Conservation (phyloP, 2,113 vertebrate genomes). For the Plecturocebus donacophilus region DNA sequence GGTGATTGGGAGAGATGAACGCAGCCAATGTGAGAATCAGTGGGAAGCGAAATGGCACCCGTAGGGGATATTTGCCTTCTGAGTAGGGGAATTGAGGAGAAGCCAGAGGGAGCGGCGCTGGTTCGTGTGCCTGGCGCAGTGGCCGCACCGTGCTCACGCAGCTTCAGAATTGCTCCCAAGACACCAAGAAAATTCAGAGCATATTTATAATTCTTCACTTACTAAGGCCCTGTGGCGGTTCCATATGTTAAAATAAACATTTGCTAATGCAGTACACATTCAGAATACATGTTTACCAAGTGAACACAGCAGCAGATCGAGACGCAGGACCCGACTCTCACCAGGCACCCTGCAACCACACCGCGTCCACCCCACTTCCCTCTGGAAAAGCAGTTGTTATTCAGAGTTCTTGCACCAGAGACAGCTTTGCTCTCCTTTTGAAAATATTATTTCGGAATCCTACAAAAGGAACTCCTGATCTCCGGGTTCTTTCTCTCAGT, state of each 20-base stretch:
- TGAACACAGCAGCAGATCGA: fast-evolving
- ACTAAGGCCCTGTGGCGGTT: background rate
- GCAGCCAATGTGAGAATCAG: no score
- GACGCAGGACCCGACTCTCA: fast-evolving
- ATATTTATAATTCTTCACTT: background rate
- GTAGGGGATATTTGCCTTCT: background rate
- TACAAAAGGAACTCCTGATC: no score
- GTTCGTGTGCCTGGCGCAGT: background rate
- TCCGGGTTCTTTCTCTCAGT: no score
- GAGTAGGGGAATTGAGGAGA: background rate
- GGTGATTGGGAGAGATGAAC: background rate
- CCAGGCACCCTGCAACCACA: background rate
- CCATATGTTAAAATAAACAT: no score
- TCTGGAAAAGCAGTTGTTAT: background rate
- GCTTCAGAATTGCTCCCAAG: background rate
- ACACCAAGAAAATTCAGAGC: background rate
- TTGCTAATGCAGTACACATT: background rate
- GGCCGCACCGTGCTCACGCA: background rate
- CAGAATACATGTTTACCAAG: background rate
- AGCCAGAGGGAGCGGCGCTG: background rate
- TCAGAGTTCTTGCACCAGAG: background rate
- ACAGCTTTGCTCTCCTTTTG: background rate
- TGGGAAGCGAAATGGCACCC: fast-evolving
- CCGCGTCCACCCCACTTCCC: fast-evolving
- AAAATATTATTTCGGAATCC: background rate